Base-by-base conservation (phyloP, 2,888 invertebrate genomes). In the Argyresthia albistria region DNA sequence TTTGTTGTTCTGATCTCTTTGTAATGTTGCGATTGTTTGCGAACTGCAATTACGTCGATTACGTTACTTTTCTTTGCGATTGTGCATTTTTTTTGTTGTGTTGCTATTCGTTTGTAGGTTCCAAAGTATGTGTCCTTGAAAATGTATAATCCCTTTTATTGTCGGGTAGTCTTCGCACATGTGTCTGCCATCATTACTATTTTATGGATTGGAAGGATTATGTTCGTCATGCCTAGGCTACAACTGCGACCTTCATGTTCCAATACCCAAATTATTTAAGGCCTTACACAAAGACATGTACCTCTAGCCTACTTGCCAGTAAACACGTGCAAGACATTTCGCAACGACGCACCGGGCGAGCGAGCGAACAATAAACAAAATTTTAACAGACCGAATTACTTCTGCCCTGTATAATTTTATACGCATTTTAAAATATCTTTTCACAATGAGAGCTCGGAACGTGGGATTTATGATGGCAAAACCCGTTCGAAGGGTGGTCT, bases 371-470 rank as follows among this genome's bases (percentile, higher is more conserved):
- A 76, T 70, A 73, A 79, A 79, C 73, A 76, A 76, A 75, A 77
- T 68, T 70, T 65, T 60, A 64, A 68, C 69, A 60, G 70, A 72
- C 70, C 75, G 69, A 80, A 84, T 84, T 81, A 84, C 79, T 78
- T 79, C 75, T 82, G 82, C 84, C 75, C 83, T 79, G 79, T 80
- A 86, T 86, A 82, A 83, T 82, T 83, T 84, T 81, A 82, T 84
- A 86, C 86, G 82, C 86, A 71, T 86, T 87, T 87, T 83, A 86
- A 86, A 86, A 81, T 76, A 70, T 82, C 80, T 80, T 80, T 84
- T 81, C 75, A 80, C 71, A 76, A 69, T 63, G 75, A 45, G 35
- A 49, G 37, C 45, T 54, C 49, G 52, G 43, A 79, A 81, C 87
- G 87, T 87, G 87, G 84, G 87, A 87, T 82, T 84, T 84, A 82